Base-by-base conservation (phyloP, 2,797 vertebrate species). In the Spheniscus humboldti region DNA sequence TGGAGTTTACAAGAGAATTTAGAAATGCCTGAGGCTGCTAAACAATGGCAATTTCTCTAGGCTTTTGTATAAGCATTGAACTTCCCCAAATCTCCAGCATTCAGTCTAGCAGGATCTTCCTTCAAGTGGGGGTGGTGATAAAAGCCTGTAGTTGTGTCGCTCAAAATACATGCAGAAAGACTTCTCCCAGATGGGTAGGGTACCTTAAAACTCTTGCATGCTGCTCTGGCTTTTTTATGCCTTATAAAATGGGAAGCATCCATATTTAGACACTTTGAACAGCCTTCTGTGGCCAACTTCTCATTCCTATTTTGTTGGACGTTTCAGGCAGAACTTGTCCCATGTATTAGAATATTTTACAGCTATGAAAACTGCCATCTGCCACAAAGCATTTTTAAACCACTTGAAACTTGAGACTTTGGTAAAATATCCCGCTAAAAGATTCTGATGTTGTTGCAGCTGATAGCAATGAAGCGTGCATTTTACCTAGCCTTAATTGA, bases 91-190 rank as follows among this genome's bases (percentile, higher is more conserved):
- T 71, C 35, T 73, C 27, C 8, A 2, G 18, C 45, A 48, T 76
- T 92, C 76, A 53, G 93, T 95, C 93, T 96, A 94, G 74, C 86
- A 90, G 56, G 30, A 78, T 88, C 75, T 94, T 90, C n/a, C 18
- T 90, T 86, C 33, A 48, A 39, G 60, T 71, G 68, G 52, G 37
- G 45, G 52, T 91, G 76, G 73, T 83, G 82, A 77, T 72, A 82
- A 50, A 87, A 94, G 35, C 15, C 43, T 79, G 30, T 88, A 33
- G 7, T 57, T 90, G 33, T 66, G 31, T 77, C 9, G 6, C 33
- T 92, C 82, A 94, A 43, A 90, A 88, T 91, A 75, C 9, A 43
- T 25, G 53, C 76, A 81, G 69, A 82, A 84, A 86, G 48, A 33
- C 33, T 75, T 91, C n/a, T 88, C 88, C 57, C 80, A 88, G 60